These are phyloP conservation scores for Melanocharis versteri DNA, from an alignment of 2,113 vertebrate genomes.

Conservation along the genomic window DNA sequence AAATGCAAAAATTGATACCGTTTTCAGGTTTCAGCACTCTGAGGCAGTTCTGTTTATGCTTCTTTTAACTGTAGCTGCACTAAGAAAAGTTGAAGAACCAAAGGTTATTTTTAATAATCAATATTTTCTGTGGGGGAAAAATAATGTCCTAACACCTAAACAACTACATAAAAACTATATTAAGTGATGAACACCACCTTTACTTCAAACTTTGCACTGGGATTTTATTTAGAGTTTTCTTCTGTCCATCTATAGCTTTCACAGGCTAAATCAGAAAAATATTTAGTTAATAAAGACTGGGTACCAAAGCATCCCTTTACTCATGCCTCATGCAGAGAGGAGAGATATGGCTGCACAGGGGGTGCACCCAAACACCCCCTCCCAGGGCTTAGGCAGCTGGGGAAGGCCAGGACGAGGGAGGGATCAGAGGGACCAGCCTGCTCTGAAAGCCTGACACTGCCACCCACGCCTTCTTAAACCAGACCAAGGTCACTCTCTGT, in stretches of 20 bases:
- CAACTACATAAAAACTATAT: background rate
- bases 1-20: background rate
- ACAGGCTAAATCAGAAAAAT: background rate
- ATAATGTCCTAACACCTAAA: background rate
- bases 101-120: background rate
- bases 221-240: background rate
- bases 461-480: background rate
- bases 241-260: background rate
- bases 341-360: background rate
- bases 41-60: background rate
- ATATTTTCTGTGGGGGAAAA: background rate
- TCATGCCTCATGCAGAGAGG: background rate
- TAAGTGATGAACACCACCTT: background rate
- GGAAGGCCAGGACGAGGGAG: background rate
- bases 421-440: background rate
- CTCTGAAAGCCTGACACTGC: background rate
- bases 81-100: background rate
- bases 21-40: background rate
- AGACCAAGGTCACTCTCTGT: background rate
- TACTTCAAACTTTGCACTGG: background rate
- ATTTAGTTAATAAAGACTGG: background rate
- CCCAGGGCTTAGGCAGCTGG: background rate
- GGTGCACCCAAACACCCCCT: background rate
- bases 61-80: background rate
- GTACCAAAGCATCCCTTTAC: background rate